A percentile compares a stretch with the other conserved stretches of the same genome.
Evolutionary conservation across 2,797 vertebrate species (phyloP).

Genomic region (Prionace glauca): DNA sequence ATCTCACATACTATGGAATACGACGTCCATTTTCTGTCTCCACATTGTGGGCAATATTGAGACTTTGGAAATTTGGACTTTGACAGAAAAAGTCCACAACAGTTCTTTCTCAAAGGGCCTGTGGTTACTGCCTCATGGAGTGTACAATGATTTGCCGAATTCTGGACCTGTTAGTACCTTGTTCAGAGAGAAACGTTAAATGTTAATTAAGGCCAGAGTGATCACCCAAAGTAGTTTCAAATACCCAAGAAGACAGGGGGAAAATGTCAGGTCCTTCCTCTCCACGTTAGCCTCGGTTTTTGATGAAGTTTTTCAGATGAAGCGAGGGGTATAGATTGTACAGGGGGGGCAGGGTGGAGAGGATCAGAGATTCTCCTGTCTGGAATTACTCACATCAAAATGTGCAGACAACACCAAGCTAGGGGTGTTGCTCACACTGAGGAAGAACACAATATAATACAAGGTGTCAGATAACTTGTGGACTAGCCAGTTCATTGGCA

Average conservation of each 20-base stretch:
- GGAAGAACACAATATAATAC: neutral
- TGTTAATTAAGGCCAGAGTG: neutral
- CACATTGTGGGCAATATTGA: neutral
- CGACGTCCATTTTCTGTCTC: neutral
- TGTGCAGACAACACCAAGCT: neutral
- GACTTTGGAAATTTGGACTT: neutral
- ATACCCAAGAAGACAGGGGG: neutral
- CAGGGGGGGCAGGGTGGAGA: neutral
- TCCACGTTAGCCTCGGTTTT: neutral
- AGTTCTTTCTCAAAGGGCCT: neutral
- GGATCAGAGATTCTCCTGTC: neutral
- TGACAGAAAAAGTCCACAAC: neutral
- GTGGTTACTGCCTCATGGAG: neutral
- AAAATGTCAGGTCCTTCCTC: neutral
- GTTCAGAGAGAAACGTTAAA: neutral
- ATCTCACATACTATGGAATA: neutral
- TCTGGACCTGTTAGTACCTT: neutral
- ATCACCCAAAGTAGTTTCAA: neutral
- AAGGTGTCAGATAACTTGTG: neutral
- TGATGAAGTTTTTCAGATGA: neutral
- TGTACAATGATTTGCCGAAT: neutral
- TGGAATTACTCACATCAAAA: neutral
- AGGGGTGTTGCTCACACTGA: neutral
- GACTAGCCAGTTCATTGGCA: neutral
- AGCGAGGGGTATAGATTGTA: neutral